Evolutionary conservation across 2,888 invertebrate genomes (phyloP), one percentile per base, ranked within the genome.

Genomic region (Yponomeuta malinellus): DNA sequence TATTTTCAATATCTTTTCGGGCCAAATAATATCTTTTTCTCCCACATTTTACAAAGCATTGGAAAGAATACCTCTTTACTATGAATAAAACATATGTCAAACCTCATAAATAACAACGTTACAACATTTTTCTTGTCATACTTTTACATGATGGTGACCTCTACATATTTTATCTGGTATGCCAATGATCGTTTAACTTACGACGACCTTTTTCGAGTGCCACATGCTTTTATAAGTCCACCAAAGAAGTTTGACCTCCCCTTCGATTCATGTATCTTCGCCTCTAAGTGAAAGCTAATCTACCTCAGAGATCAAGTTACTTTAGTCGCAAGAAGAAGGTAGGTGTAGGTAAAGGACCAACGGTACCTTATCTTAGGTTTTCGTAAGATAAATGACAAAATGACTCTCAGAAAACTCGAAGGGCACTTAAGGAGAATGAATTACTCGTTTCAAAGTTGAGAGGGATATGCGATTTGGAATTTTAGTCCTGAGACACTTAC

Each of bases 151-250:
- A 83, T 85, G 83, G 83, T 87, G 87, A 89, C 88, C 89, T 90
- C 86, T 88, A 89, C 89, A 89, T 90, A 90, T 89, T 90, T 90
- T 89, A 91, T 90, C 89, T 89, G 82, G 81, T 87, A 85, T 85
- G 83, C 80, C 82, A 82, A 85, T 87, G 88, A 90, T 90, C 88
- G 89, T 31, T 85, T 87, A 84, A 87, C 88, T 86, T 87, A 84
- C 83, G 85, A 74, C 81, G 81, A 81, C 84, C 86, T 77, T 79
- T 84, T 83, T 83, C 82, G 80, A 84, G 82, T 84, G 84, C 83
- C 84, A 82, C 80, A 82, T 69, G 70, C 70, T 65, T 70, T 70
- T 70, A 63, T 63, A 81, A 83, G 81, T 81, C 77, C 76, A 73
- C 88, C 87, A 88, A 76, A 77, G 73, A 81, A 83, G 76, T 78